These are phyloP conservation scores for Petrocephalus sullivani DNA, from an alignment of 2,797 vertebrate genomes.

Conservation along the genomic window DNA sequence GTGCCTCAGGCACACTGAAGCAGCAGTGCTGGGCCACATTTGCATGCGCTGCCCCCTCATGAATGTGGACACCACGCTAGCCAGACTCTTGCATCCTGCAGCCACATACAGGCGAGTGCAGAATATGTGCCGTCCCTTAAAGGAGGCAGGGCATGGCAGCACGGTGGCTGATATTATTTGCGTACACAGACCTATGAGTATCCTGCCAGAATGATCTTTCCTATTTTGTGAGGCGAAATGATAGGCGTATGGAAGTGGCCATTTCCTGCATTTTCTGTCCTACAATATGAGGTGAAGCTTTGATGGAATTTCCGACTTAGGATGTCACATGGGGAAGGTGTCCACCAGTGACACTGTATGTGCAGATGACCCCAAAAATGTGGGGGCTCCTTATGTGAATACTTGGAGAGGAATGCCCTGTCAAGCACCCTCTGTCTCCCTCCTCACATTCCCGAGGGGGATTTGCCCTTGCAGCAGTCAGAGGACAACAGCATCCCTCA, in stretches of 20 bases:
- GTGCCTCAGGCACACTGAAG: background rate
- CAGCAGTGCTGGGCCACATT: background rate
- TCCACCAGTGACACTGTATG: background rate
- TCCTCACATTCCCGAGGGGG: background rate
- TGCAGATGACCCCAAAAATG: background rate
- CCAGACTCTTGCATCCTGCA: background rate
- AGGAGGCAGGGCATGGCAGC: background rate
- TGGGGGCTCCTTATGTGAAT: background rate
- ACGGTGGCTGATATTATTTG: background rate
- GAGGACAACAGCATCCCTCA: background rate
- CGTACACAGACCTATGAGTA: background rate
- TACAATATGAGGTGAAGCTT: background rate
- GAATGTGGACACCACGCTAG: background rate
- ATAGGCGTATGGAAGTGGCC: background rate
- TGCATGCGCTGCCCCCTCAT: background rate
- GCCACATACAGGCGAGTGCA: background rate
- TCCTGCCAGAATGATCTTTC: background rate
- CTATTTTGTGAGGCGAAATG: background rate
- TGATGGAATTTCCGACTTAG: background rate
- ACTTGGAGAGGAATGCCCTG: background rate
- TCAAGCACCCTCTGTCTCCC: background rate
- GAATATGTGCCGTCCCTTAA: background rate
- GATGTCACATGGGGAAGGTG: background rate
- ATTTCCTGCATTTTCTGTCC: background rate
- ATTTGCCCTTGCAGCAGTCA: background rate